Evolutionary conservation across 2,113 vertebrate genomes (phyloP).

Genomic region (Chauna torquata): DNA sequence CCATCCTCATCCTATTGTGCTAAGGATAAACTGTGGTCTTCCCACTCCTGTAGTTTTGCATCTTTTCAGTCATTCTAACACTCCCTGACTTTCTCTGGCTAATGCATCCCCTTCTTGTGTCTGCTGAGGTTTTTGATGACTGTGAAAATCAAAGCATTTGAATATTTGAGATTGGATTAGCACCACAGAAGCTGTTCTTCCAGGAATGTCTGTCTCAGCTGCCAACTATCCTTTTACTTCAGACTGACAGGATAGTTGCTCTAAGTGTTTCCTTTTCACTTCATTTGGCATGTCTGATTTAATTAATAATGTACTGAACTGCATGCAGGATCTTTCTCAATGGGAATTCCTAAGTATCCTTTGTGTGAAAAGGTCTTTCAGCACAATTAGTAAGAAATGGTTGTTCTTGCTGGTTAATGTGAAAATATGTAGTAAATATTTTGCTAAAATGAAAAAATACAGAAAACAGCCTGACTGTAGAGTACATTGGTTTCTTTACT

Average conservation of each 20-base stretch:
- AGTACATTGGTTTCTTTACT: background rate
- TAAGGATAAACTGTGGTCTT: background rate
- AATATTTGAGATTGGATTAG: background rate
- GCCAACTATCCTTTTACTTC: background rate
- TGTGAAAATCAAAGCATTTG: background rate
- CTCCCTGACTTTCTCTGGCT: background rate
- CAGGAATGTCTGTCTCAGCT: background rate
- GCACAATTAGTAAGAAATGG: rapidly evolving
- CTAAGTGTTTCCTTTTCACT: background rate
- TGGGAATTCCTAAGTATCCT: background rate
- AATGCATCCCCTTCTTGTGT: background rate
- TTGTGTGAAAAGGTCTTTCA: background rate
- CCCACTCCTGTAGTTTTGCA: background rate
- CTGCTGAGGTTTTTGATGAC: background rate
- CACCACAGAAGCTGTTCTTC: background rate
- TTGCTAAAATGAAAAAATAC: background rate
- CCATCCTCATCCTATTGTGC: too few relatives aligned
- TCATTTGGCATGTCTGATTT: background rate
- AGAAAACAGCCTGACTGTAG: background rate
- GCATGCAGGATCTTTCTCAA: background rate
- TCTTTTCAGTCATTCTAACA: rapidly evolving
- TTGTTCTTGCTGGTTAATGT: rapidly evolving
- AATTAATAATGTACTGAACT: background rate
- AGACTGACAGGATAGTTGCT: background rate
- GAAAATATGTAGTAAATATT: background rate